phyloP scores from a whole-genome alignment of 2,888 invertebrate genomes.

The Drosophila demipolita region DNA sequence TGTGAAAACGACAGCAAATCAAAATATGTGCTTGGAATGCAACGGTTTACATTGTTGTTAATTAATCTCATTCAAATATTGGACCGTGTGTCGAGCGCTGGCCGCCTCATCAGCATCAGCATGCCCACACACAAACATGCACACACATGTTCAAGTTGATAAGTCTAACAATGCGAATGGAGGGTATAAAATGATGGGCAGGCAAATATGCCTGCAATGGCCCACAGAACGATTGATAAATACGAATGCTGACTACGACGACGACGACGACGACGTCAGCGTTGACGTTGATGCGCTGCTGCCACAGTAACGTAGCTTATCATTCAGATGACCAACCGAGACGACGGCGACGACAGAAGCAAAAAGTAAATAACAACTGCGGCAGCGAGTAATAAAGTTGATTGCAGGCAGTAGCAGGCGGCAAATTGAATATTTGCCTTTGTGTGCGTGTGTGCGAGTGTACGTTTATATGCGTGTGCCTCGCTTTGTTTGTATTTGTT shows the following conservation, averaged over 20 bases:
- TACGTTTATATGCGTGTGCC: slow-evolving; percentile 21
- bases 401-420: slow-evolving; percentile 70
- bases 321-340: slow-evolving; percentile 71
- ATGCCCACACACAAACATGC: slow-evolving; percentile 3
- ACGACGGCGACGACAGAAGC: slow-evolving; percentile 36
- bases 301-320: slow-evolving; percentile 43
- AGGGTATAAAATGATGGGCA: slow-evolving; percentile 52
- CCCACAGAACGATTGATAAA: slow-evolving; percentile 72
- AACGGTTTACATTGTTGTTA: slow-evolving; percentile 59
- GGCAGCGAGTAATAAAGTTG: slow-evolving; percentile 71
- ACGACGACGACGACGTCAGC: slow-evolving; percentile 14
- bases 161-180: slow-evolving; percentile 64
- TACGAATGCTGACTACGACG: slow-evolving; percentile 40
- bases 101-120: slow-evolving; percentile 48
- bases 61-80: slow-evolving; percentile 66
- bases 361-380: slow-evolving; percentile 61
- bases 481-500: slow-evolving; percentile 65
- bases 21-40: slow-evolving; percentile 31
- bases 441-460: slow-evolving; percentile 30
- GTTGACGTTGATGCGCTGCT: slow-evolving; percentile 1
- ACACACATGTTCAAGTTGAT: slow-evolving; percentile 44
- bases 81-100: slow-evolving; percentile 52
- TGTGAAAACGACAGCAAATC: slow-evolving; percentile 14
- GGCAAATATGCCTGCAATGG: slow-evolving; percentile 50
- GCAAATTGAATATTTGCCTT: slow-evolving; percentile 72